These are phyloP conservation scores for Corythornis madagascariensis DNA, from an alignment of 2,113 vertebrate genomes.

Conservation along the genomic window DNA sequence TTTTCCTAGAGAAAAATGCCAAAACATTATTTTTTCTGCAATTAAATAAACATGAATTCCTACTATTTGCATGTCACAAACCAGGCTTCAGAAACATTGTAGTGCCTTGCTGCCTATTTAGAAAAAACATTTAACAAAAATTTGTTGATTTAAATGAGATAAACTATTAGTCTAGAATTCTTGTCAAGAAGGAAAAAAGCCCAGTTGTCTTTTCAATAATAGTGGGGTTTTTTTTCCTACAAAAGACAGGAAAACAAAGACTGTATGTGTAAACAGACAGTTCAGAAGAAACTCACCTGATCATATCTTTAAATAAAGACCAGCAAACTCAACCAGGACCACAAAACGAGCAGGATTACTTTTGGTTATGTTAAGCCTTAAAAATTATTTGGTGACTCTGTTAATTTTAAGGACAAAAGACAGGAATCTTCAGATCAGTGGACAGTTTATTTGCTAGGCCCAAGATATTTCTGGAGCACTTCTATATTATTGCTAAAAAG, in stretches of 20 bases:
- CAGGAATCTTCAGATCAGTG: not conserved
- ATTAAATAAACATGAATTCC: not conserved
- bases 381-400: not conserved
- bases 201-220: not conserved
- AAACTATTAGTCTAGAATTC: not conserved
- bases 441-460: not conserved
- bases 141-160: not conserved
- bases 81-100: not conserved
- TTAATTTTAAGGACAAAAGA: not conserved
- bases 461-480: not conserved
- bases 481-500: not conserved
- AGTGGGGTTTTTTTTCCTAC: not conserved
- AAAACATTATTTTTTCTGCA: not conserved
- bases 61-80: not conserved
- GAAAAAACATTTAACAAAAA: not conserved
- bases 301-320: not conserved
- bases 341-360: not conserved
- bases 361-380: not conserved
- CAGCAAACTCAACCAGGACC: not conserved
- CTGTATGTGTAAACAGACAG: not conserved
- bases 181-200: not conserved
- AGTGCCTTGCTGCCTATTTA: not conserved
- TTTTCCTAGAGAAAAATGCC: constrained; percentile 1
- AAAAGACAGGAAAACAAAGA: not conserved
- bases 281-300: not conserved